These are phyloP conservation scores for Serinus canaria DNA, from an alignment of 2,113 vertebrate genomes.

Conservation along the genomic window DNA sequence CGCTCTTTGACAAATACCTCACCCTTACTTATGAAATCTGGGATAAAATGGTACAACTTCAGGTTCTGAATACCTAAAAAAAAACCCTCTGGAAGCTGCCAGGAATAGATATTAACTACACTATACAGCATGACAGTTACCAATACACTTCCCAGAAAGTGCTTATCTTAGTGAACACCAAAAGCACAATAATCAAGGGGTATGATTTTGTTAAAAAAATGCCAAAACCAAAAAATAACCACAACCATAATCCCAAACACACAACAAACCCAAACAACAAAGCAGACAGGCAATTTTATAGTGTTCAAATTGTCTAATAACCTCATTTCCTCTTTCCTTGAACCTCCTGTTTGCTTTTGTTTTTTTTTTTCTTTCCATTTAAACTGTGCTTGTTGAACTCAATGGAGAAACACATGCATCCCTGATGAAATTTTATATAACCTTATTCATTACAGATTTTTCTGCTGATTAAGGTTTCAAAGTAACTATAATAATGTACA, in stretches of 20 bases:
- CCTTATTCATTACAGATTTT: neutral
- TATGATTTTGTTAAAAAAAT: neutral
- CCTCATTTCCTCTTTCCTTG: neutral
- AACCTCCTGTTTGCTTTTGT: neutral
- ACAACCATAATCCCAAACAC: neutral
- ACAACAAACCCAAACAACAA: neutral
- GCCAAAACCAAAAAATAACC: neutral
- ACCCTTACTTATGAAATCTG: slow-evolving; percentile 62
- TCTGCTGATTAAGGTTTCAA: neutral
- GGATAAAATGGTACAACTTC: slow-evolving; percentile 56
- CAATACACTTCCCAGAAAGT: neutral
- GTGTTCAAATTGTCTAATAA: neutral
- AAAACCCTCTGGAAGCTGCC: neutral
- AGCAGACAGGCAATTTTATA: neutral
- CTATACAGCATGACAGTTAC: neutral
- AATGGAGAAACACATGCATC: neutral
- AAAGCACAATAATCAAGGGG: neutral
- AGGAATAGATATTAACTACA: slow-evolving; percentile 6
- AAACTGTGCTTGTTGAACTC: neutral
- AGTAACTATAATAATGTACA: neutral
- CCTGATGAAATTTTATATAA: neutral
- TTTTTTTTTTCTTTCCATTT: neutral
- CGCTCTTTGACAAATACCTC: slow-evolving; percentile 63
- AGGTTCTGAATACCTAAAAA: slow-evolving; percentile 56
- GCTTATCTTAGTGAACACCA: neutral